A percentile compares a stretch with the other conserved stretches of the same genome.
Evolutionary conservation across 1,140 invertebrate species (phyloP).

Genomic region (Adelges cooleyi): DNA sequence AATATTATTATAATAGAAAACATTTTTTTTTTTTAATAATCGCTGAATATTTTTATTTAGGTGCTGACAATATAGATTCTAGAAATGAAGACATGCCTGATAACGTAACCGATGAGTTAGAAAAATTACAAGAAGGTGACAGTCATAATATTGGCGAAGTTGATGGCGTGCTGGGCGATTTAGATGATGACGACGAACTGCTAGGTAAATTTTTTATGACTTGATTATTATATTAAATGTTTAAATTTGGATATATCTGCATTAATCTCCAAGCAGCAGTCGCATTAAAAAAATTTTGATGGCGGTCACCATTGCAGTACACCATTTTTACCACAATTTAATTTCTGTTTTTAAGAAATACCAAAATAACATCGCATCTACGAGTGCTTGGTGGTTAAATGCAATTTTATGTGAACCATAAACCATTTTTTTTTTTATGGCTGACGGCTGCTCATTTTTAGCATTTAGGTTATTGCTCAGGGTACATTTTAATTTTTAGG

Average conservation of each 20-base stretch:
- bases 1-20: neutral
- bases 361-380: too few relatives aligned
- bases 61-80: constrained; percentile 28
- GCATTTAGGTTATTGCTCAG: too few relatives aligned
- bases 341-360: too few relatives aligned
- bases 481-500: too few relatives aligned
- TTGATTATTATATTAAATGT: neutral
- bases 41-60: constrained; percentile 1
- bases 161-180: constrained; percentile 59
- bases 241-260: constrained; percentile 15
- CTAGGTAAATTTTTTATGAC: constrained; percentile 44
- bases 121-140: constrained; percentile 58
- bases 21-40: neutral
- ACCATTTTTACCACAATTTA: too few relatives aligned
- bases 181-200: constrained; percentile 76
- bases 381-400: too few relatives aligned
- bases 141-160: constrained; percentile 54
- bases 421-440: too few relatives aligned
- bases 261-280: too few relatives aligned
- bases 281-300: too few relatives aligned
- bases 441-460: too few relatives aligned
- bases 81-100: constrained; percentile 54
- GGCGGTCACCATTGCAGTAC: too few relatives aligned
- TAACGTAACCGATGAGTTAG: constrained; percentile 62
- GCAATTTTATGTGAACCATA: too few relatives aligned